Conservation (phyloP, 2,888 invertebrate species). For the Caenorhabditis virilis region DNA sequence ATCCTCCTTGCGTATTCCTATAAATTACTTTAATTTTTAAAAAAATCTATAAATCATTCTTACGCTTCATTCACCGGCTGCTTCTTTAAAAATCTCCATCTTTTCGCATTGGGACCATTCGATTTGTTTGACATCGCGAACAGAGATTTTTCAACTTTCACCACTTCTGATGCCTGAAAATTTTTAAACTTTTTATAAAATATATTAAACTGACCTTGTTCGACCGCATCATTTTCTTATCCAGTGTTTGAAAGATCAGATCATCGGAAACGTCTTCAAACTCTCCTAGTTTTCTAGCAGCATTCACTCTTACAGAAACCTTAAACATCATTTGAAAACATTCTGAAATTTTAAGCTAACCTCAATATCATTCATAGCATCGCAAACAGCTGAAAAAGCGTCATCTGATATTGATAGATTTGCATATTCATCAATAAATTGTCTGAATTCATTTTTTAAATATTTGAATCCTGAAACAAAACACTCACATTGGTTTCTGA, state of each 20-base stretch:
- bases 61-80: background rate
- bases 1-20: conserved; percentile 17
- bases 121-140: conserved; percentile 27
- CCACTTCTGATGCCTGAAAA: conserved; percentile 14
- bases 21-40: background rate
- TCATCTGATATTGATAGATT: conserved; percentile 75
- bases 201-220: conserved; percentile 77
- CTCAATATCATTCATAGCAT: conserved; percentile 88
- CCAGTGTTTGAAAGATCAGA: conserved; percentile 91
- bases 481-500: conserved; percentile 8
- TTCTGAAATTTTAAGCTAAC: conserved; percentile 76
- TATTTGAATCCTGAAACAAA: background rate
- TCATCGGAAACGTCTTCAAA: conserved; percentile 85
- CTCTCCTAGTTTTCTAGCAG: conserved; percentile 74
- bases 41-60: background rate
- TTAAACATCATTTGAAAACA: conserved; percentile 4
- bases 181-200: conserved; percentile 1
- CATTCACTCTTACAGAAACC: conserved; percentile 61
- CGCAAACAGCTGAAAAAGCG: conserved; percentile 92
- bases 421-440: background rate
- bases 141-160: conserved; percentile 27
- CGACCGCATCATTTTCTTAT: conserved; percentile 95
- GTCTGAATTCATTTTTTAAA: conserved; percentile 1
- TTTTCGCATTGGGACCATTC: background rate
- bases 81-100: conserved; percentile 26